phyloP scores from a whole-genome alignment of 2,113 vertebrate species.

The Phylloscopus whistleri region DNA sequence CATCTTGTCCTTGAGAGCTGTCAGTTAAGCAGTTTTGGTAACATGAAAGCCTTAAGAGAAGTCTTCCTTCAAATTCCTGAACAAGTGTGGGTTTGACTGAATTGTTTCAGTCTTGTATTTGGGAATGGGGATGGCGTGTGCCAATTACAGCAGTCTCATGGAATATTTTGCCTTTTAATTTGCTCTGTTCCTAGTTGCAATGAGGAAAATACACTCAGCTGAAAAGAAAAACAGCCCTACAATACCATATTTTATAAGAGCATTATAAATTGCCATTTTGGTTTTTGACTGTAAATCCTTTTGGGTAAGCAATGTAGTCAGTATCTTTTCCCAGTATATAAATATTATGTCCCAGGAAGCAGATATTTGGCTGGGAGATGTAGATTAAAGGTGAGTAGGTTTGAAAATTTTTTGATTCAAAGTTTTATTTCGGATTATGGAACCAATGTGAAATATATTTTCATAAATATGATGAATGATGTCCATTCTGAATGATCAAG shows the following conservation, averaged over 20 bases:
- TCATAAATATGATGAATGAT: background rate
- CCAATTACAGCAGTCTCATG: background rate
- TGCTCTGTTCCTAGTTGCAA: background rate
- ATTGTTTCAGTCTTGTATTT: background rate
- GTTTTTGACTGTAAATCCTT: background rate
- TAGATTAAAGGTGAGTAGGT: background rate
- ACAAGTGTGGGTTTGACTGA: background rate
- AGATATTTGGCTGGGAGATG: background rate
- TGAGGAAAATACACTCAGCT: background rate
- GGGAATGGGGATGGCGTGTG: accelerated
- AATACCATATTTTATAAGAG: background rate
- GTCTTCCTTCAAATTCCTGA: background rate
- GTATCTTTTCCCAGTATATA: background rate
- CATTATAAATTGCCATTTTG: background rate
- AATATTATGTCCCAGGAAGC: background rate
- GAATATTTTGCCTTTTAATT: background rate
- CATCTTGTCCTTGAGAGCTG: background rate
- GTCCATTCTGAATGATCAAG: background rate
- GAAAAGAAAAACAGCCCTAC: background rate
- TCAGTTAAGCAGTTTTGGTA: background rate
- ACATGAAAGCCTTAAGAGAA: background rate
- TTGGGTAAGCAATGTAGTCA: background rate
- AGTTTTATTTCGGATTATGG: background rate
- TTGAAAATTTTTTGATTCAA: background rate
- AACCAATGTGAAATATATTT: background rate